Conservation (phyloP, 2,113 vertebrate genomes). For the Centropristis striata region DNA sequence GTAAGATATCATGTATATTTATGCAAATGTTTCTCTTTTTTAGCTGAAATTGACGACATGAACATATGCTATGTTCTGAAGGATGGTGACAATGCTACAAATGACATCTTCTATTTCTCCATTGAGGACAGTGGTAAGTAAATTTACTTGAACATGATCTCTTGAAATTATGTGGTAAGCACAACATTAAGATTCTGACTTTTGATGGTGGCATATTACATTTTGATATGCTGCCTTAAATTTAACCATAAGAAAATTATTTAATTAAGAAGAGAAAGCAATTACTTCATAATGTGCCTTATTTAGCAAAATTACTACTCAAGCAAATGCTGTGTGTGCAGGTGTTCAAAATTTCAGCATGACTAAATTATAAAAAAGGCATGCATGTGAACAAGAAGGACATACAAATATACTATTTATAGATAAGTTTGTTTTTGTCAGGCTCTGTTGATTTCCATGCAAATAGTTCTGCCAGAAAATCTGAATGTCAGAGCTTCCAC, state of each 20-base stretch:
- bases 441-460: constrained; percentile 25
- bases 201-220: constrained; percentile 4
- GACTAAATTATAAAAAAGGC: constrained; percentile 4
- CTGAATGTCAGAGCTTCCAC: constrained; percentile 2
- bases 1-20: background rate
- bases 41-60: constrained; percentile 90
- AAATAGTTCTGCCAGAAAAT: constrained; percentile 1
- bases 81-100: constrained; percentile 83
- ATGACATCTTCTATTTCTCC: constrained; percentile 89
- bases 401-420: background rate
- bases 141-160: background rate
- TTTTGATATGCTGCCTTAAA: background rate
- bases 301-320: constrained; percentile 12
- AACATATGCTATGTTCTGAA: constrained; percentile 88
- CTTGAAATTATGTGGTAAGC: constrained; percentile 1
- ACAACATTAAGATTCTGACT: background rate
- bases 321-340: constrained; percentile 15
- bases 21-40: constrained; percentile 42
- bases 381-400: constrained; percentile 8
- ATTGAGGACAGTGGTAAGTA: constrained; percentile 89
- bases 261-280: too few relatives aligned
- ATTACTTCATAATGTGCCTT: background rate
- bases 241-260: constrained; percentile 1
- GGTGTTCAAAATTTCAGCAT: constrained; percentile 14
- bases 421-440: constrained; percentile 6